A percentile compares a stretch with the other conserved stretches of the same genome.
These are phyloP conservation scores for Polydrusus tereticollis DNA, from an alignment of 2,888 invertebrate species.

Conservation along the genomic window DNA sequence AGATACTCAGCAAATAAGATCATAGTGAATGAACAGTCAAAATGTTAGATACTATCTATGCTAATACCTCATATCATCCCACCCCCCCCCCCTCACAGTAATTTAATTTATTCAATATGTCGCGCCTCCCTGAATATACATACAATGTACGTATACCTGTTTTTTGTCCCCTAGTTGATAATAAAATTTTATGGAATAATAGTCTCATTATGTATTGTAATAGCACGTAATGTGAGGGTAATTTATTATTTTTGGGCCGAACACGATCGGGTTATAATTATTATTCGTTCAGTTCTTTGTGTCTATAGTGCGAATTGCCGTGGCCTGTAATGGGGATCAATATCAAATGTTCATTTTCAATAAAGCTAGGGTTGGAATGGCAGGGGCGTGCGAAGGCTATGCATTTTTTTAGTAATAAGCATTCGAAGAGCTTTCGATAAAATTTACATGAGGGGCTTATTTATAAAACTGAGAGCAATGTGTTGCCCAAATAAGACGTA, in stretches of 20 bases:
- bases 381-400: conserved; percentile 32
- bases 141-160: conserved; percentile 9
- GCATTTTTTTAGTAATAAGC: conserved; percentile 5
- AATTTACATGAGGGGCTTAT: too few species aligned
- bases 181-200: conserved; percentile 53
- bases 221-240: conserved; percentile 57
- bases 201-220: conserved; percentile 60
- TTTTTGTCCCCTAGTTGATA: conserved; percentile 25
- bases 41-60: too few species aligned
- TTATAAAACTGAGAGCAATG: too few species aligned
- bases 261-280: conserved; percentile 61
- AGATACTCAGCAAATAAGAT: too few species aligned
- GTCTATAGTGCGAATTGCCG: conserved; percentile 53
- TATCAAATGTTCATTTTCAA: conserved; percentile 60
- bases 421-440: too few species aligned
- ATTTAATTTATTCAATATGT: background rate
- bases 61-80: too few species aligned
- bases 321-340: conserved; percentile 59
- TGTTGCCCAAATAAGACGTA: too few species aligned
- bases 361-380: conserved; percentile 47
- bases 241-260: conserved; percentile 59
- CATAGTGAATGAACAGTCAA: too few species aligned
- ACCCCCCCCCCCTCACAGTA: too few species aligned
- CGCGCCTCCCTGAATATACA: conserved; percentile 5
- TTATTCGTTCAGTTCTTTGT: conserved; percentile 57